Conservation (phyloP, 1,140 invertebrate genomes). For the Aphidius gifuensis region DNA sequence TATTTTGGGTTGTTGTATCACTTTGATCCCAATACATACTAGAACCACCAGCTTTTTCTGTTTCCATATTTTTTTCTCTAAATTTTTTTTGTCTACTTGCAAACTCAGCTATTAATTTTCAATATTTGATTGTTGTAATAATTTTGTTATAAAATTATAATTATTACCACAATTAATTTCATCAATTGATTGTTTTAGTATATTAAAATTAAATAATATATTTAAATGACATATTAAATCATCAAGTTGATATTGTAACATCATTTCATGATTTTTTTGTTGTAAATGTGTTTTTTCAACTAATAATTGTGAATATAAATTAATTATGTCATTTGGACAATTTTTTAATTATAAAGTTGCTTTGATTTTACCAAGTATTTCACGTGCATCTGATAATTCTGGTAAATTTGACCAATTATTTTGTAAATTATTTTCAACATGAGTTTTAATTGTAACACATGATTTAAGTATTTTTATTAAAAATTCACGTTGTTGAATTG, state of each 20-base stretch:
- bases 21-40: conserved; percentile 67
- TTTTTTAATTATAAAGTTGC: conserved; percentile 59
- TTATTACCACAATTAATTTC: conserved; percentile 60
- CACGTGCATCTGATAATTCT: conserved; percentile 64
- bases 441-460: conserved; percentile 68
- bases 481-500: conserved; percentile 66
- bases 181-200: conserved; percentile 64
- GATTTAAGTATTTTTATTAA: conserved; percentile 71
- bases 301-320: conserved; percentile 57
- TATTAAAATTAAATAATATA: conserved; percentile 64
- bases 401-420: conserved; percentile 63
- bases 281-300: conserved; percentile 65
- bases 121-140: conserved; percentile 46
- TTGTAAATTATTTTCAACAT: conserved; percentile 68
- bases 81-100: conserved; percentile 88
- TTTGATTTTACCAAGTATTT: conserved; percentile 62
- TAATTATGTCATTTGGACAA: conserved; percentile 58
- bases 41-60: conserved; percentile 55
- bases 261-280: conserved; percentile 68
- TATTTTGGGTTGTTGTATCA: not conserved
- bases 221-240: conserved; percentile 66
- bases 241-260: conserved; percentile 68
- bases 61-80: conserved; percentile 80
- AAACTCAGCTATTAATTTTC: conserved; percentile 89
- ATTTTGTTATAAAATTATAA: conserved; percentile 19